These are phyloP conservation scores for Melieria picta DNA, from an alignment of 2,888 invertebrate genomes.

Conservation along the genomic window DNA sequence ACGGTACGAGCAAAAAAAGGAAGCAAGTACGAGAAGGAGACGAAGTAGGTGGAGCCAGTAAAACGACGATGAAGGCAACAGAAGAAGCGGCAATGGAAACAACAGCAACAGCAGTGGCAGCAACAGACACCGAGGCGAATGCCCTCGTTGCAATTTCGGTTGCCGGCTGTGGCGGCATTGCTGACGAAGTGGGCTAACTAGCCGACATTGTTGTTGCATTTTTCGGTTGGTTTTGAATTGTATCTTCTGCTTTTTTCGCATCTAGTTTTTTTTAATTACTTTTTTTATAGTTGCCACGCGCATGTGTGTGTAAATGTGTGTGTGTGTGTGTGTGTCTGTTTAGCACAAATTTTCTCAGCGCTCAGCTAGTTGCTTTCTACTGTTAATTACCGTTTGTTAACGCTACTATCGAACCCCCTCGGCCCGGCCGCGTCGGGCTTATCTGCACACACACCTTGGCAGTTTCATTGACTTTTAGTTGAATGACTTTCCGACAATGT, in stretches of 20 bases:
- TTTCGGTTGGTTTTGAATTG: neutral
- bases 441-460: no score
- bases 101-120: neutral
- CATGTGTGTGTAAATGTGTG: no score
- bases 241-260: neutral
- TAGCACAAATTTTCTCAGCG: no score
- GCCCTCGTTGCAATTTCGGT: conserved; percentile 17
- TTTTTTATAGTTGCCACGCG: no score
- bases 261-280: no score
- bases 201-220: conserved; percentile 1
- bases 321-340: no score
- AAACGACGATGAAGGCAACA: neutral
- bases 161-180: neutral
- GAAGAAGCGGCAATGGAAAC: no score
- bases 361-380: neutral
- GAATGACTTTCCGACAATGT: no score
- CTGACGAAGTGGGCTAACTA: neutral
- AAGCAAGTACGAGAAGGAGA: neutral
- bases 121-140: conserved; percentile 4
- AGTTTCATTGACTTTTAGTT: no score
- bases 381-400: neutral
- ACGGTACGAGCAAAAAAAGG: no score
- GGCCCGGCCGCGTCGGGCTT: no score
- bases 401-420: neutral
- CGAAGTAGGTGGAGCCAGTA: neutral